phyloP scores from a whole-genome alignment of 92 coral and sea anemone genomes.

The Porites evermanni region DNA sequence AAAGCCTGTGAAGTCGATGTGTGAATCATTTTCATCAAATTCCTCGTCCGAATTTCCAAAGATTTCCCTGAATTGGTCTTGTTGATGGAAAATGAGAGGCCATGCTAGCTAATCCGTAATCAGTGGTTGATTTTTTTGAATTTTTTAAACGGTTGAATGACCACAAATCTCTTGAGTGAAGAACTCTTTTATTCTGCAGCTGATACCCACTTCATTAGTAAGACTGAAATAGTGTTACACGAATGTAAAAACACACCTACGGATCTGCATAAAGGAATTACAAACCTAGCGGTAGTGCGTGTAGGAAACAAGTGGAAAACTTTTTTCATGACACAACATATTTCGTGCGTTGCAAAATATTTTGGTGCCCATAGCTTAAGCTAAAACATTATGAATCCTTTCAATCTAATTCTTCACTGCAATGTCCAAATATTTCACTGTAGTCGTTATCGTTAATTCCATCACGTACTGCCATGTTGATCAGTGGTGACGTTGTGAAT shows the following conservation, averaged over 20 bases:
- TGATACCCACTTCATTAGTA: too few species aligned
- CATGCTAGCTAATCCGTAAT: not conserved
- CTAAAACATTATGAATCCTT: not conserved
- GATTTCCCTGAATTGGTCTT: conserved; percentile 13
- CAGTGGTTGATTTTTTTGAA: not conserved
- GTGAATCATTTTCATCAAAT: conserved; percentile 31
- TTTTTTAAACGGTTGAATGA: too few species aligned
- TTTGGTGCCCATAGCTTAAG: not conserved
- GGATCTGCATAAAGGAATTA: too few species aligned
- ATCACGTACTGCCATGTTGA: conserved; percentile 29
- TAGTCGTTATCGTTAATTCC: conserved; percentile 33
- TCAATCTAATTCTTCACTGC: conserved; percentile 30
- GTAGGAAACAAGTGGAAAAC: too few species aligned
- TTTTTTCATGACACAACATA: too few species aligned
- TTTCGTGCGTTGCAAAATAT: too few species aligned
- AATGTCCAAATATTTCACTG: conserved; percentile 1
- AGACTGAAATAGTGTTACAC: too few species aligned
- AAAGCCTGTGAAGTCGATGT: conserved; percentile 56
- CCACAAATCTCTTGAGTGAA: too few species aligned
- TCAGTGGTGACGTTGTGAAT: not conserved
- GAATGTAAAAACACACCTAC: too few species aligned
- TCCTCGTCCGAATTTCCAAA: conserved; percentile 28
- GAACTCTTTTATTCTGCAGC: too few species aligned
- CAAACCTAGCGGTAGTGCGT: too few species aligned
- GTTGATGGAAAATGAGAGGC: conserved; percentile 13